Evolutionary conservation across 23 tunicate species (phyloP).

Genomic region (Trididemnum clinides): DNA sequence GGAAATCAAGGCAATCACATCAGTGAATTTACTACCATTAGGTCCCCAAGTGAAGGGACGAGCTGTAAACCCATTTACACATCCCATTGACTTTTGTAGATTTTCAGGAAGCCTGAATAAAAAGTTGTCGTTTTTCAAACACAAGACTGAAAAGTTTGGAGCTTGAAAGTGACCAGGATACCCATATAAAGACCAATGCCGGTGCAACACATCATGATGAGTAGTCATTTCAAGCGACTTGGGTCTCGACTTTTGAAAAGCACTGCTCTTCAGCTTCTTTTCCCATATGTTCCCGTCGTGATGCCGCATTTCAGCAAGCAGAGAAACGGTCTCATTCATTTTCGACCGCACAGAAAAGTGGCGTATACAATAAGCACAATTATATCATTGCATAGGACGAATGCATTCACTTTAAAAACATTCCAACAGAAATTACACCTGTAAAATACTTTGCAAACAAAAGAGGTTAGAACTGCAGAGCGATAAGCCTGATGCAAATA

Average conservation of each 20-base stretch:
- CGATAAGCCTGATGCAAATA: background rate
- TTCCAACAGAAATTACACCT: background rate
- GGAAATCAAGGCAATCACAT: background rate
- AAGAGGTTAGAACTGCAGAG: background rate
- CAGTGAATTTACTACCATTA: conserved; percentile 22
- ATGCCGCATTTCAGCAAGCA: too few species aligned
- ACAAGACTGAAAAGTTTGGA: background rate
- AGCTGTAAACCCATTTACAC: background rate
- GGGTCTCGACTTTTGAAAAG: background rate
- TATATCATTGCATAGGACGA: too few species aligned
- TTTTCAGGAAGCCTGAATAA: background rate
- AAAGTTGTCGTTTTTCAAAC: background rate
- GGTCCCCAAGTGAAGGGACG: conserved; percentile 72
- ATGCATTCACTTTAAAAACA: too few species aligned
- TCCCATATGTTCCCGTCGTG: background rate
- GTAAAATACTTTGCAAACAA: background rate
- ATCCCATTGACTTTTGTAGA: background rate
- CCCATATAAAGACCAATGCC: background rate
- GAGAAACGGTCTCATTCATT: too few species aligned
- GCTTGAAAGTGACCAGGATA: background rate
- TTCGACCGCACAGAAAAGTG: too few species aligned
- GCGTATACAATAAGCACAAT: too few species aligned
- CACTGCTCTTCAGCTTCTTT: background rate
- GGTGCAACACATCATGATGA: background rate
- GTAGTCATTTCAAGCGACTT: conserved; percentile 19